Conservation (phyloP, 2,797 vertebrate genomes). For the Synaphobranchus kaupii region DNA sequence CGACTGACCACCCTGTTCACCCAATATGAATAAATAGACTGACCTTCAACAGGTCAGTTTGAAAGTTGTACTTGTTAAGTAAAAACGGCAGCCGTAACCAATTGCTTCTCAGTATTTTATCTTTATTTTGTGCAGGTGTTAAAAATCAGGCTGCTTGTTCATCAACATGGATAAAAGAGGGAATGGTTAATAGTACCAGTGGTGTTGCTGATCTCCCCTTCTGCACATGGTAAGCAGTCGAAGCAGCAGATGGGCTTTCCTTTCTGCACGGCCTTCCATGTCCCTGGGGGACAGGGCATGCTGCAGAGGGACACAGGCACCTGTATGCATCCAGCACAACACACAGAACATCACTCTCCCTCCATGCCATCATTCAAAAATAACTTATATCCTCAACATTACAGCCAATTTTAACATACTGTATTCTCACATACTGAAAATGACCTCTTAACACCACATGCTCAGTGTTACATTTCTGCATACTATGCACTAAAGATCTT, state of each 20-base stretch:
- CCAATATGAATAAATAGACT: too few relatives aligned
- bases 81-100: not conserved
- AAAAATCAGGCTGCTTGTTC: not conserved
- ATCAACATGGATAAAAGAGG: not conserved
- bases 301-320: constrained; percentile 54
- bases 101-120: not conserved
- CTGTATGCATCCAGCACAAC: constrained; percentile 32
- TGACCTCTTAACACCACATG: not conserved
- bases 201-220: constrained; percentile 57
- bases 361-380: not conserved
- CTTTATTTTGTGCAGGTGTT: not conserved
- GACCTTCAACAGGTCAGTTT: too few relatives aligned
- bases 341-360: not conserved
- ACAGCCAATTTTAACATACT: too few relatives aligned
- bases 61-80: not conserved
- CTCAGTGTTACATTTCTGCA: not conserved
- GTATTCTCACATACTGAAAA: not conserved
- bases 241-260: constrained; percentile 56
- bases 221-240: constrained; percentile 55
- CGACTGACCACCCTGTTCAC: too few relatives aligned
- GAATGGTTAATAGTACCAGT: constrained; percentile 40
- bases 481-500: too few relatives aligned
- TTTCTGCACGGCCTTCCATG: constrained; percentile 53
- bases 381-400: not conserved
- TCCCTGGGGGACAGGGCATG: constrained; percentile 50